phyloP scores from a whole-genome alignment of 2,888 invertebrate genomes.

The Spisula solida region DNA sequence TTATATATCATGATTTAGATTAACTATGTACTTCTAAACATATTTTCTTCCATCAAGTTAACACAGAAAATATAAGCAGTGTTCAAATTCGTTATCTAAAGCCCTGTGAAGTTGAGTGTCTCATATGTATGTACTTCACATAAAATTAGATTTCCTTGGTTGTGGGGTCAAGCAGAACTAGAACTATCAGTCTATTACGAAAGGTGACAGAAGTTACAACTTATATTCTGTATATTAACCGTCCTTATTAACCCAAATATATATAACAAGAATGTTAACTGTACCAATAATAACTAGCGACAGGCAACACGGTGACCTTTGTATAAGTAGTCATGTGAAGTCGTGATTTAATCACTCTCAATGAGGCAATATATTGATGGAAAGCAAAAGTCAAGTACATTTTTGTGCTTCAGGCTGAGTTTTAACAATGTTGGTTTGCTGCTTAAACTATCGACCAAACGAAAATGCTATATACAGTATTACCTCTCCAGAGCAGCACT shows the following conservation, averaged over 20 bases:
- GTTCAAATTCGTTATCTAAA: too few relatives aligned
- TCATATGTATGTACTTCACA: not conserved
- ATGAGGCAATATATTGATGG: constrained; percentile 16
- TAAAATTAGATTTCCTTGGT: not conserved
- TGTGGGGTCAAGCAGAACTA: not conserved
- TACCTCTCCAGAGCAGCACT: too few relatives aligned
- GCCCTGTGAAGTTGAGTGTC: not conserved
- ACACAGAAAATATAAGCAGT: too few relatives aligned
- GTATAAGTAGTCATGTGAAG: constrained; percentile 24
- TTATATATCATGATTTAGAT: too few relatives aligned
- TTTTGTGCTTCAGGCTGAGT: too few relatives aligned
- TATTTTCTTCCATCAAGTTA: too few relatives aligned
- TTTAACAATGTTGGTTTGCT: too few relatives aligned
- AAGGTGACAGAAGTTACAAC: not conserved
- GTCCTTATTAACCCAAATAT: too few relatives aligned
- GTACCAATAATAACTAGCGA: not conserved
- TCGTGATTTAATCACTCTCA: not conserved
- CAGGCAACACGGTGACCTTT: not conserved
- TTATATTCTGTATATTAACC: not conserved
- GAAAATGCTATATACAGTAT: too few relatives aligned
- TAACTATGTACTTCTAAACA: too few relatives aligned
- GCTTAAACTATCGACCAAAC: too few relatives aligned
- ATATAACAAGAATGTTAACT: not conserved
- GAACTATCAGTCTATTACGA: not conserved
- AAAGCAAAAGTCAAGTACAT: constrained; percentile 27